These are phyloP conservation scores for Gnathonemus longibarbis DNA, from an alignment of 2,113 vertebrate genomes.

Conservation along the genomic window DNA sequence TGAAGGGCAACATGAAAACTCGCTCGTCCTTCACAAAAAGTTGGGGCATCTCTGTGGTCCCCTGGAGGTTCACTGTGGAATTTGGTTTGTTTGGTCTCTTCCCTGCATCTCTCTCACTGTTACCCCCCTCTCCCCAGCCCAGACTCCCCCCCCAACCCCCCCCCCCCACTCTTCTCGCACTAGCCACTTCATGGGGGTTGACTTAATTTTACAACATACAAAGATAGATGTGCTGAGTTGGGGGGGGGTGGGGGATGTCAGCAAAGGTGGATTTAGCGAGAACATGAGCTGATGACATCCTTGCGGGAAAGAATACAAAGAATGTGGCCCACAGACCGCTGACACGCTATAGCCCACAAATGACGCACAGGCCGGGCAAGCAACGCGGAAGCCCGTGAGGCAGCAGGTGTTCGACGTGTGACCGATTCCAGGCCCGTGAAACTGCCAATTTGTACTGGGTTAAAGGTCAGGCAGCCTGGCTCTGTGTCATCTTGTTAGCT, in stretches of 20 bases:
- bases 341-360: background rate
- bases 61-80: background rate
- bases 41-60: background rate
- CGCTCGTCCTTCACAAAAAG: background rate
- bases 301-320: background rate
- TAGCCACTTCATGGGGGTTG: background rate
- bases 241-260: background rate
- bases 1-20: background rate
- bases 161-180: background rate
- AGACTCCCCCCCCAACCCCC: too few relatives aligned
- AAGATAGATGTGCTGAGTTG: background rate
- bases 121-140: too few relatives aligned
- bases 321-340: background rate
- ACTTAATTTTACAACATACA: background rate
- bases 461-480: background rate
- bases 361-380: background rate
- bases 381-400: background rate
- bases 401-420: background rate
- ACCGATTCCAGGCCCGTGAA: background rate
- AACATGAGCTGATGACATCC: background rate
- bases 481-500: background rate
- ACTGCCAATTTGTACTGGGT: background rate
- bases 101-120: background rate
- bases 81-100: background rate
- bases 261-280: background rate